Conservation (phyloP, 2,888 invertebrate species). For the Apotomis betuletana region DNA sequence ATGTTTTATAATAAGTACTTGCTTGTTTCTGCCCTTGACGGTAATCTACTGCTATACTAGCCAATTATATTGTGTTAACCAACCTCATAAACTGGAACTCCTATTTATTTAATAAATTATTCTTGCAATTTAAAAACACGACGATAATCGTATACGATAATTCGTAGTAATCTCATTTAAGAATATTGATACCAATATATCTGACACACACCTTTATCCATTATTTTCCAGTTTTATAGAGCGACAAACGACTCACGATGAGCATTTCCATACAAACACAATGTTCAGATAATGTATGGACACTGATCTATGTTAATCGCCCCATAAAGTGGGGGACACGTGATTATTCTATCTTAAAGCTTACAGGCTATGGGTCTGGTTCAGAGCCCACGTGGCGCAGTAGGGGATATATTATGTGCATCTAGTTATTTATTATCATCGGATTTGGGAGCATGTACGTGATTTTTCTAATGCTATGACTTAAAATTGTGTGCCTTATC, state of each 20-base stretch:
- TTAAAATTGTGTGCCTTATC: too few relatives aligned
- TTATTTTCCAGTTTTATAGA: conserved; percentile 24
- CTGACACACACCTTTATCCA: conserved; percentile 5
- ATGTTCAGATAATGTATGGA: conserved; percentile 16
- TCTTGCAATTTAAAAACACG: not conserved
- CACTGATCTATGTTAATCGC: conserved; percentile 33
- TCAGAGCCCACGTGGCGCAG: conserved; percentile 16
- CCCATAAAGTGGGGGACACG: conserved; percentile 18
- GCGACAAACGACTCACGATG: conserved; percentile 10
- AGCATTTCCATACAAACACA: conserved; percentile 27
- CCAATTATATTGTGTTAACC: too few relatives aligned
- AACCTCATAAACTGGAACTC: too few relatives aligned
- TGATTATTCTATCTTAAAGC: conserved; percentile 32
- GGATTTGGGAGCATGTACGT: not conserved
- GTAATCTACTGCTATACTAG: too few relatives aligned
- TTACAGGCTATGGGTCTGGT: conserved; percentile 13
- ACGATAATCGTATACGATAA: not conserved
- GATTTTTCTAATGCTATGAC: too few relatives aligned
- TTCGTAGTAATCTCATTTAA: conserved; percentile 1
- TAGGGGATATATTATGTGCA: not conserved
- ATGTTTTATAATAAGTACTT: too few relatives aligned
- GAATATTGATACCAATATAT: not conserved
- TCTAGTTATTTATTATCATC: not conserved
- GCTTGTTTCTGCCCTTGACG: too few relatives aligned
- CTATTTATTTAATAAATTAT: not conserved